Base-by-base conservation (phyloP, 2,888 invertebrate genomes). In the Pachymerium ferrugineum region DNA sequence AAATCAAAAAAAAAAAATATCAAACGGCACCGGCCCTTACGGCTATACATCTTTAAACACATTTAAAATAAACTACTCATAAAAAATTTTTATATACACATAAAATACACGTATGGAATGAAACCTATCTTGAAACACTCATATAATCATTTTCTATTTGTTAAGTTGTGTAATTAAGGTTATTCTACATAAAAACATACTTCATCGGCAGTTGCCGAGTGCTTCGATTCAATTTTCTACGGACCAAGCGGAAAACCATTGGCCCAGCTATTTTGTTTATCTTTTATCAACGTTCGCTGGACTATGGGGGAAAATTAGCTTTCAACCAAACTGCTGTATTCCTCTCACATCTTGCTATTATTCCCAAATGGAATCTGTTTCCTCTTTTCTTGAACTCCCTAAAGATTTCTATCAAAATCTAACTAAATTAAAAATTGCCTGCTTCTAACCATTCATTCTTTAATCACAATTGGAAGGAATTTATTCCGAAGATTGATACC, bases 231-330 rank as follows among this genome's bases (percentile, higher is more conserved):
- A 25, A 47, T 47, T 47, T 47, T 47, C 47, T 16, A 2, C 8
- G 47, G 47, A 47, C 47, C 47, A 47, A 14, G n/a, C 16, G n/a
- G 47, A 47, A 47, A 47, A 25, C 54, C 2, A 28, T 22, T 4
- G 12, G 25, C 25, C 25, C 54, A 25, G 25, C 22, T 28, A 25
- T 54, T 54, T 25, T 54, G 54, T 54, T 54, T 54, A 54, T 54
- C 54, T 54, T 54, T 54, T 54, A 54, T 54, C 54, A 47, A 54
- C 54, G 54, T 54, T 54, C 54, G 54, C 54, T 25, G 54, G 54
- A 54, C 54, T 54, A 5, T 10, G 4, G 54, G 54, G 54, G 25
- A 54, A 25, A 54, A 22, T 54, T 54, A 54, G 25, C 54, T 54
- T 54, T 10, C 25, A 54, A 54, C 25, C 22, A 54, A 54, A 54